A percentile compares a stretch with the other conserved stretches of the same genome.
Evolutionary conservation across 2,888 invertebrate genomes (phyloP).

Genomic region (Azorinus chamasolen): DNA sequence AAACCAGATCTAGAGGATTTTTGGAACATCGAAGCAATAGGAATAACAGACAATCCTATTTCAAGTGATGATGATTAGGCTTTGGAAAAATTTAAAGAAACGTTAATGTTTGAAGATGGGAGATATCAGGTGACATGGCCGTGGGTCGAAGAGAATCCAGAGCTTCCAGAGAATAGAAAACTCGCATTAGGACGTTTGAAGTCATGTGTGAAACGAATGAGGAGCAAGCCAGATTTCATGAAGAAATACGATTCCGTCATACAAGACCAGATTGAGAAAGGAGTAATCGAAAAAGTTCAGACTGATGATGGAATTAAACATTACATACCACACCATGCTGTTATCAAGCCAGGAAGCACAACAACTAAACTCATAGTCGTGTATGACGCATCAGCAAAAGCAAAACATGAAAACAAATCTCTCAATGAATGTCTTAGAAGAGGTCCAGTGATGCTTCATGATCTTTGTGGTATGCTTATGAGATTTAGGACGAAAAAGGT

Average conservation of each 20-base stretch:
- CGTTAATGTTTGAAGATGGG: constrained; percentile 7
- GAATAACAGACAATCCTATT: constrained; percentile 3
- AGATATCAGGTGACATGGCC: constrained; percentile 34
- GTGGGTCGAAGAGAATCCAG: constrained; percentile 16
- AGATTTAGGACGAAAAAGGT: neutral
- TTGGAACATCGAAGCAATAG: constrained; percentile 32
- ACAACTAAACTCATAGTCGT: constrained; percentile 29
- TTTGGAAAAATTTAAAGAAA: constrained; percentile 15
- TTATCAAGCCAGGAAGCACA: constrained; percentile 14
- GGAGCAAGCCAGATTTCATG: constrained; percentile 22
- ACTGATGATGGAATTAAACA: constrained; percentile 7
- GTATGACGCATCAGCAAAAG: constrained; percentile 29
- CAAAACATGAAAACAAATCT: constrained; percentile 14
- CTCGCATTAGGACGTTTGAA: constrained; percentile 27
- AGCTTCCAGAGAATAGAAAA: constrained; percentile 23
- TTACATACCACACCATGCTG: constrained; percentile 30
- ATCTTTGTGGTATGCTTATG: constrained; percentile 23
- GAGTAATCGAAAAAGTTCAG: constrained; percentile 17
- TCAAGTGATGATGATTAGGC: constrained; percentile 9
- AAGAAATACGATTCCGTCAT: constrained; percentile 17
- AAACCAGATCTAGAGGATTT: constrained; percentile 34
- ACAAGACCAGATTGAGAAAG: constrained; percentile 14
- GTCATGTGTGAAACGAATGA: neutral
- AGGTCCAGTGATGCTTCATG: constrained; percentile 27
- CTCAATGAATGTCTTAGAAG: constrained; percentile 24